Evolutionary conservation across 30 jellyfish, hydroid and myxozoan genomes (phyloP).

Genomic region (Clytia hemisphaerica): DNA sequence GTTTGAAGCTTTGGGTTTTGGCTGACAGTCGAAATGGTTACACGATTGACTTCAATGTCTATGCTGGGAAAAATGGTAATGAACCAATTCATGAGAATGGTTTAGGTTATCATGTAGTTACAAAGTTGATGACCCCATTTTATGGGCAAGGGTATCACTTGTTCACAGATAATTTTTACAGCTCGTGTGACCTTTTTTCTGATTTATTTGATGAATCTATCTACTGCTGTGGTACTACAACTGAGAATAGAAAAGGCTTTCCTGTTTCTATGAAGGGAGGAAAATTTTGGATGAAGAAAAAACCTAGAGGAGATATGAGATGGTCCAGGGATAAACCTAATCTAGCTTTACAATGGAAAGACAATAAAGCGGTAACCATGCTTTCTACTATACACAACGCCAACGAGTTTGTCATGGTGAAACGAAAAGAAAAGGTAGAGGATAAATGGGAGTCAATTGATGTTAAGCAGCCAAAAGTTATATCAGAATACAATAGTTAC

Average conservation of each 20-base stretch:
- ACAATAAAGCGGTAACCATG: conserved; percentile 9
- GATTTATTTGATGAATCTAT: conserved; percentile 3
- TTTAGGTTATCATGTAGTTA: too few relatives aligned
- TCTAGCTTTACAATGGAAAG: conserved; percentile 16
- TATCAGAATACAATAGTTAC: conserved; percentile 6
- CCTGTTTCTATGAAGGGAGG: not conserved
- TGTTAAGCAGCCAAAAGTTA: conserved; percentile 16
- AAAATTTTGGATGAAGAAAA: conserved; percentile 1
- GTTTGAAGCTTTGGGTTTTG: conserved; percentile 25
- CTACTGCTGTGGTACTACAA: conserved; percentile 19
- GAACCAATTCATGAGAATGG: too few relatives aligned
- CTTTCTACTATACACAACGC: conserved; percentile 9
- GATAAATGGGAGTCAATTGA: not conserved
- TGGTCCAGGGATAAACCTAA: conserved; percentile 6
- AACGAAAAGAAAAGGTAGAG: too few relatives aligned
- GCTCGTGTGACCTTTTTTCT: conserved; percentile 8
- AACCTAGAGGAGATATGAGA: conserved; percentile 12
- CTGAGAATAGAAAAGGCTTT: conserved; percentile 18
- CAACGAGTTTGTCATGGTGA: not conserved
- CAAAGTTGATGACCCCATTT: conserved; percentile 5
- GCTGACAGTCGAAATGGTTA: conserved; percentile 33
- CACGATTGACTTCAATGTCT: conserved; percentile 16
- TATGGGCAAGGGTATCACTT: conserved; percentile 18
- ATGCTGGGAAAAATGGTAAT: conserved; percentile 25
- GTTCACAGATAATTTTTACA: conserved; percentile 18